phyloP scores from a whole-genome alignment of 2,797 vertebrate genomes.

The Gallinago stenura region DNA sequence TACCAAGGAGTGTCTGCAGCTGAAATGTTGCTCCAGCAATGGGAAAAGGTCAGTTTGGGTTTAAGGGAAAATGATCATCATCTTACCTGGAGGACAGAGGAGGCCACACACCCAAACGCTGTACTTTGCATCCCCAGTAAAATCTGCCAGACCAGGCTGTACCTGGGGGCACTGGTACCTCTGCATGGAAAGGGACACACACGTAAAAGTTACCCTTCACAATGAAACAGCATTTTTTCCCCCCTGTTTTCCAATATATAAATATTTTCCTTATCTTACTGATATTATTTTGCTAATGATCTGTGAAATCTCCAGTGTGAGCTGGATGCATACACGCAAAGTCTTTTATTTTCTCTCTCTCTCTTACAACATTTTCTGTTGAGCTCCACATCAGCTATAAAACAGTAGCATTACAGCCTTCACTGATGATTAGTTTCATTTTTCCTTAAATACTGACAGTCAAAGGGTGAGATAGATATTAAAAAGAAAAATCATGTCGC shows the following conservation, averaged over 20 bases:
- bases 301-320: background rate
- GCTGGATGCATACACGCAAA: background rate
- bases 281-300: background rate
- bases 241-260: background rate
- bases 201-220: background rate
- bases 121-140: background rate
- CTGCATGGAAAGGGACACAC: background rate
- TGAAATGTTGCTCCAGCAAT: background rate
- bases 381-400: background rate
- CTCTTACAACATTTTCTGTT: background rate
- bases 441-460: slow-evolving; percentile 14
- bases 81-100: background rate
- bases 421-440: slow-evolving; percentile 12
- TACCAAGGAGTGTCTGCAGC: background rate
- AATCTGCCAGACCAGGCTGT: background rate
- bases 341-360: background rate
- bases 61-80: background rate
- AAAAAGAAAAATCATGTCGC: slow-evolving; percentile 31
- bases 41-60: background rate
- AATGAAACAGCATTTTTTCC: background rate
- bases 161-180: background rate
- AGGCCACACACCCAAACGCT: background rate
- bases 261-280: background rate
- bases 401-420: background rate
- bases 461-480: slow-evolving; percentile 13